Conservation (phyloP, 1,140 invertebrate species). For the Trichomalopsis sarcophagae region DNA sequence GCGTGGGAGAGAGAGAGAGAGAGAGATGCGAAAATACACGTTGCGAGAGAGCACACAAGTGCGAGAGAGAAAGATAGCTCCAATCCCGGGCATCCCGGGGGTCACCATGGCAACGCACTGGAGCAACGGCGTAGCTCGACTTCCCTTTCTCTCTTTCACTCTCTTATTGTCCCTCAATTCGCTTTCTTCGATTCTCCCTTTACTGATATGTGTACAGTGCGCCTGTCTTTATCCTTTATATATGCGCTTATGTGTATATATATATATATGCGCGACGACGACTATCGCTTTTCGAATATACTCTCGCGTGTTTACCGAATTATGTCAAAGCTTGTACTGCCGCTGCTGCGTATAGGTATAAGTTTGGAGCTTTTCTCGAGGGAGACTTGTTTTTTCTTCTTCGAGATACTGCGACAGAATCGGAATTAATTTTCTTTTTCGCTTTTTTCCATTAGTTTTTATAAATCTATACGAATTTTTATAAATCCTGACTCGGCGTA, state of each 20-base stretch:
- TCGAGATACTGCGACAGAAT: too few species aligned
- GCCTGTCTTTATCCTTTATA: background rate
- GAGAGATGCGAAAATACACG: background rate
- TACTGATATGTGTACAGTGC: background rate
- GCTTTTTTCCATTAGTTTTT: too few species aligned
- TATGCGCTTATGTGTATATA: background rate
- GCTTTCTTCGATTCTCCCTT: background rate
- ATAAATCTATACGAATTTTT: too few species aligned
- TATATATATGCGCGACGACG: background rate
- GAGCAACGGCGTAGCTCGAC: conserved; percentile 46
- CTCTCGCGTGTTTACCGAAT: too few species aligned
- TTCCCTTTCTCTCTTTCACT: background rate
- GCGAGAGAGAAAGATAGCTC: conserved; percentile 59
- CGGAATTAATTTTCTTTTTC: too few species aligned
- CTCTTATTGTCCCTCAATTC: conserved; percentile 10
- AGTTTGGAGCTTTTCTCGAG: too few species aligned
- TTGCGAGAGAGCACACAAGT: background rate
- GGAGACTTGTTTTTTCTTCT: too few species aligned
- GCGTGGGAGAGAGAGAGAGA: background rate
- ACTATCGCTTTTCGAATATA: background rate
- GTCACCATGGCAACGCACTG: conserved; percentile 67
- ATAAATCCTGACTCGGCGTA: too few species aligned
- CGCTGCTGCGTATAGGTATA: too few species aligned
- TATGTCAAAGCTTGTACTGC: too few species aligned
- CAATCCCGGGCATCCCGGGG: conserved; percentile 69